Percentiles rank a stretch among this genome's conserved stretches.
Conservation (phyloP, 1,140 invertebrate genomes). For the Mylabris phalerata region DNA sequence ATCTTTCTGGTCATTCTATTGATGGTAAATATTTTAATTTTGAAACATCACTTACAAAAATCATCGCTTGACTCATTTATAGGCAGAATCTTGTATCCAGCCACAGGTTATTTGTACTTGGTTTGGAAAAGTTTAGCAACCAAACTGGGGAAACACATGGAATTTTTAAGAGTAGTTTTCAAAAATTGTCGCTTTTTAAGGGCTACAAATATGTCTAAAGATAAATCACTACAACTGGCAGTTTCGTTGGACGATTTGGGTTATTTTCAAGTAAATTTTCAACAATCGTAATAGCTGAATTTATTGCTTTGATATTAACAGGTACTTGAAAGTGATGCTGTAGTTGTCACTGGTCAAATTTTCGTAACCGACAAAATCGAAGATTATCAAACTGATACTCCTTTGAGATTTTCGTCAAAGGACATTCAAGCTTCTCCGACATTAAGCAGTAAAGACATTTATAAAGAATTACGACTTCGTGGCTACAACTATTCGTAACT, state of each 20-base stretch:
- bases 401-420: too few relatives aligned
- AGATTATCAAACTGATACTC: too few relatives aligned
- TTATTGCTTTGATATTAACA: too few relatives aligned
- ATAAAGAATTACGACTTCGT: too few relatives aligned
- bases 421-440: too few relatives aligned
- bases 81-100: conserved; percentile 73
- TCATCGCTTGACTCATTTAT: too few relatives aligned
- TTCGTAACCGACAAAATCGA: too few relatives aligned
- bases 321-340: too few relatives aligned
- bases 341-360: too few relatives aligned
- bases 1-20: conserved; percentile 74
- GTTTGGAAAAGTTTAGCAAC: conserved; percentile 81
- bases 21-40: conserved; percentile 49
- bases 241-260: conserved; percentile 76
- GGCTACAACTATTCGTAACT: too few relatives aligned
- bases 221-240: conserved; percentile 64
- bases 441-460: too few relatives aligned
- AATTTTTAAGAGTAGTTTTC: conserved; percentile 57
- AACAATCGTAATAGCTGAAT: neutral
- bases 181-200: conserved; percentile 70
- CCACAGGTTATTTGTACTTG: conserved; percentile 77
- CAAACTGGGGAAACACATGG: conserved; percentile 61
- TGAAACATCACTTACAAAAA: too few relatives aligned
- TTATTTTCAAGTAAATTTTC: conserved; percentile 59
- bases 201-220: conserved; percentile 61